Evolutionary conservation across 2,888 invertebrate species (phyloP), one percentile per base, ranked within the genome.

Genomic region (Parnassius apollo): DNA sequence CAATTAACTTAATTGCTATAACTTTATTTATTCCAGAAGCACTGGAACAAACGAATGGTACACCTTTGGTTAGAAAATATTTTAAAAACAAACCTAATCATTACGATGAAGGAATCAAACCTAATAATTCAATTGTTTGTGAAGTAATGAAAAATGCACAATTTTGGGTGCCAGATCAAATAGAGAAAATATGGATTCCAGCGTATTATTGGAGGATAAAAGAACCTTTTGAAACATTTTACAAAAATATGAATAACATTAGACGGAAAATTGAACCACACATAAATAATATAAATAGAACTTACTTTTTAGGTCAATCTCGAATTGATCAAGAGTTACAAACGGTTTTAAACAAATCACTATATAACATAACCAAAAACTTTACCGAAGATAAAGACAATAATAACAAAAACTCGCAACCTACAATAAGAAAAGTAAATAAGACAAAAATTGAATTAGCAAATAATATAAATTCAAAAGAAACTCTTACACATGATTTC

Each of bases 241-340:
- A 42, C n/a, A 59, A 35, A 12, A 25, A 61, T 46, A 2, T 55
- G 2, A 48, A 46, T 22, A 22, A 48, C 4, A 18, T 49, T 35
- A 35, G 35, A 35, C 7, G 35, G 4, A 48, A 55, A 49, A 9
- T 22, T 55, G 11, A 10, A 42, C 48, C n/a, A 50, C 44, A n/a
- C 60, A n/a, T 55, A 60, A 49, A 49, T 50, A 48, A 55, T 11
- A 54, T 11, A 22, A n/a, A 55, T 50, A 55, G 49, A 12, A 54
- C 3, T 12, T 42, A 54, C 35, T 35, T 35, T 59, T 18, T 7
- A 13, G 13, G 13, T n/a, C 12, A 35, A 13, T 53, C 13, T 13
- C 13, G 12, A 12, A 10, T 42, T 1, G 11, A 7, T 11, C n/a
- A 9, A 2, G 22, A 48, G 46, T 53, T 48, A 18, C 4, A 53